These are phyloP conservation scores for Melieria omissa DNA, from an alignment of 2,888 invertebrate genomes.

Conservation along the genomic window DNA sequence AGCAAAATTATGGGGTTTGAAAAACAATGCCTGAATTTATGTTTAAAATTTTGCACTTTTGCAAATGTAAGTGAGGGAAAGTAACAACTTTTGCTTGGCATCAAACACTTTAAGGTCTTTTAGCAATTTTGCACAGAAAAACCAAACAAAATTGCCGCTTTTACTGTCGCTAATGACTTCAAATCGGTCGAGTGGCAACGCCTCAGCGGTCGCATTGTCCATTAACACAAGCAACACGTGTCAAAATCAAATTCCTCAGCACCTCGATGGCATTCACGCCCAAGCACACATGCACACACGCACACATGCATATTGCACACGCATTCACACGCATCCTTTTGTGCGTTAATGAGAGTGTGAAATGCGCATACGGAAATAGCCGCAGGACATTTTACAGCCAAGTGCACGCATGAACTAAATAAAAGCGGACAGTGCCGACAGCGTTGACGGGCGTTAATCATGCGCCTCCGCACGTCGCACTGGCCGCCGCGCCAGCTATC, in stretches of 20 bases:
- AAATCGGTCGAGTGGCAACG: neutral
- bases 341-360: constrained; percentile 18
- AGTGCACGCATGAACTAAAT: constrained; percentile 21
- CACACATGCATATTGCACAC: constrained; percentile 15
- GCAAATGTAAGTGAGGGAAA: too few relatives aligned
- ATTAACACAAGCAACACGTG: constrained; percentile 50
- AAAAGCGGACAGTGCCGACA: too few relatives aligned
- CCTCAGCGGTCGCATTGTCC: neutral
- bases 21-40: too few relatives aligned
- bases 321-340: neutral
- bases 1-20: too few relatives aligned
- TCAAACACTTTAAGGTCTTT: too few relatives aligned
- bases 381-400: constrained; percentile 37
- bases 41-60: too few relatives aligned
- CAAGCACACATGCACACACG: constrained; percentile 21
- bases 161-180: too few relatives aligned
- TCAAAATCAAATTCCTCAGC: constrained; percentile 64
- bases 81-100: too few relatives aligned
- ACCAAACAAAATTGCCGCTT: too few relatives aligned
- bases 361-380: constrained; percentile 41
- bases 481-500: constrained; percentile 16
- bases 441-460: neutral
- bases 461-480: constrained; percentile 42
- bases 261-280: constrained; percentile 35
- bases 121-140: too few relatives aligned